Conservation (phyloP, 2,113 vertebrate species). For the Microcebus tavaratra region DNA sequence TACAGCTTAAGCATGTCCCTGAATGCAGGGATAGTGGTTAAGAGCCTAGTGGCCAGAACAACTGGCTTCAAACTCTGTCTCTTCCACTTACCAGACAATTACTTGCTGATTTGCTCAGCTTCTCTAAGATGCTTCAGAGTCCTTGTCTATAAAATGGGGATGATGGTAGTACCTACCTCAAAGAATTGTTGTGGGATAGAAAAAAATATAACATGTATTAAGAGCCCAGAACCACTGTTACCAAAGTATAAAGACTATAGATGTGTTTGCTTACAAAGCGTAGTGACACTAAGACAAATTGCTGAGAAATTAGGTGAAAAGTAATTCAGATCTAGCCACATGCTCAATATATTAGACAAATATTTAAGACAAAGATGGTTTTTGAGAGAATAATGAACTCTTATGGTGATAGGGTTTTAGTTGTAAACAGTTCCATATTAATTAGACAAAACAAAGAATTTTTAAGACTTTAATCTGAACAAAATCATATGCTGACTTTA, state of each 20-base stretch:
- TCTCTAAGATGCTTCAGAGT: not conserved
- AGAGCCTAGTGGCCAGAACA: not conserved
- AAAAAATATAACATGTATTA: not conserved
- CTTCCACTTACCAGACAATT: not conserved
- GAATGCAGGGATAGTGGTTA: not conserved
- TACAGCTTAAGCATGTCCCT: not conserved
- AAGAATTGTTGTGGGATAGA: not conserved
- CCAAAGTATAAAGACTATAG: not conserved
- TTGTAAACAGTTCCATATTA: not conserved
- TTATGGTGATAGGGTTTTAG: not conserved
- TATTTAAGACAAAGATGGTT: not conserved
- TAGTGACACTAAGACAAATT: not conserved
- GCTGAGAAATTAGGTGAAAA: not conserved
- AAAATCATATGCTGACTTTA: not conserved
- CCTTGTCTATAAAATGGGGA: not conserved
- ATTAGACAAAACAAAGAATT: not conserved
- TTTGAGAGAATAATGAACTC: not conserved
- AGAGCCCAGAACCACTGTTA: not conserved
- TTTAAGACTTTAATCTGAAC: not conserved
- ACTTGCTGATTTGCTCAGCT: not conserved
- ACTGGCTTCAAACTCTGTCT: not conserved
- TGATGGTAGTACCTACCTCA: not conserved
- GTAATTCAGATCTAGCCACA: not conserved
- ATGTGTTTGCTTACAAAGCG: not conserved
- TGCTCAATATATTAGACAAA: not conserved